Conservation (phyloP, 2,888 invertebrate species). For the Deroplatys truncata region DNA sequence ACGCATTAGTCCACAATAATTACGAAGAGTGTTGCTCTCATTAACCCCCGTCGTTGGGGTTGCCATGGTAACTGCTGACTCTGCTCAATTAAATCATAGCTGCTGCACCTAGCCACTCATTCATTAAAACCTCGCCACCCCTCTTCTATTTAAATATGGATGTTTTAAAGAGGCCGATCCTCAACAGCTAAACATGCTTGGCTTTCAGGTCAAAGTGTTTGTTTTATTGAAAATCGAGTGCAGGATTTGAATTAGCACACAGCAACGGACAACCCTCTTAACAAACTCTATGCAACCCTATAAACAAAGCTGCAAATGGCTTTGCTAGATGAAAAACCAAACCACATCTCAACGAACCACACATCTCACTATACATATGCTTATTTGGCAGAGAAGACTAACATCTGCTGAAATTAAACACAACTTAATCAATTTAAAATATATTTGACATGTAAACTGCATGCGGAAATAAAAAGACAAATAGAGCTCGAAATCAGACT, state of each 20-base stretch:
- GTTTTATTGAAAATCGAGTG: background rate
- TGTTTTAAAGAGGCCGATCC: background rate
- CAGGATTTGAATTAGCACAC: background rate
- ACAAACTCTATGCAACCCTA: background rate
- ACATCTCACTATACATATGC: too few relatives aligned
- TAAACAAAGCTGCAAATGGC: background rate
- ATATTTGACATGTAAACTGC: too few relatives aligned
- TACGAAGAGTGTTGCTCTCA: background rate
- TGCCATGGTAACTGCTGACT: background rate
- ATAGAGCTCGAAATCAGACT: too few relatives aligned
- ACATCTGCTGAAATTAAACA: too few relatives aligned
- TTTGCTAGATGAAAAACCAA: background rate
- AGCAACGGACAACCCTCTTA: background rate
- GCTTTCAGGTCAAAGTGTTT: background rate
- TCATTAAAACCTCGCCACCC: background rate
- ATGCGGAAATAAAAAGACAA: too few relatives aligned
- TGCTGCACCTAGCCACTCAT: background rate
- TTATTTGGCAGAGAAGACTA: too few relatives aligned
- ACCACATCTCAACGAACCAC: background rate
- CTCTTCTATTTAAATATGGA: background rate
- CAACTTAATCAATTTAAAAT: too few relatives aligned
- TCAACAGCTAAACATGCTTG: background rate
- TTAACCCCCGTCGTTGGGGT: background rate
- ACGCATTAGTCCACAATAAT: background rate
- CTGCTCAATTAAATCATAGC: background rate